These are phyloP conservation scores for Tonatia bakeri DNA, from an alignment of 2,113 vertebrate species.

Conservation along the genomic window DNA sequence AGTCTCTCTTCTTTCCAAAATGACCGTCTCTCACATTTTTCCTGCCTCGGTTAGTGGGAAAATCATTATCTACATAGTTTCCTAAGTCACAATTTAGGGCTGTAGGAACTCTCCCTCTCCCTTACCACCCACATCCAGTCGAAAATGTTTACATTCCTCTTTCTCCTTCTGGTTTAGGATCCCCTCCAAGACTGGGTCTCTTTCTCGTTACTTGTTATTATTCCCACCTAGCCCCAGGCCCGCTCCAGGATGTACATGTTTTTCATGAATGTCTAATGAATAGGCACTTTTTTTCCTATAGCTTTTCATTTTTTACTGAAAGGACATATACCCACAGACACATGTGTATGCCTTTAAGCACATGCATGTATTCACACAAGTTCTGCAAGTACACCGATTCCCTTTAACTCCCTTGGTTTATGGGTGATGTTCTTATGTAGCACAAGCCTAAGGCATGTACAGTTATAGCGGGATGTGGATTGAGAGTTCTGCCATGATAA, in stretches of 20 bases:
- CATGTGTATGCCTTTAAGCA: background rate
- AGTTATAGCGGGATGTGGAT: background rate
- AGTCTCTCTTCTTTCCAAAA: background rate
- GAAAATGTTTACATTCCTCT: background rate
- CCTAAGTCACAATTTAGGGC: background rate
- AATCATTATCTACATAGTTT: background rate
- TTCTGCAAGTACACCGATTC: background rate
- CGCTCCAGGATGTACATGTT: background rate
- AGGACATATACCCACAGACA: background rate
- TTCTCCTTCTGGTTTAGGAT: background rate
- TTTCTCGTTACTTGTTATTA: constrained; percentile 22
- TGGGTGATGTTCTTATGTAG: background rate
- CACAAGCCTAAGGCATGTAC: background rate
- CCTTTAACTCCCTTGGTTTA: background rate
- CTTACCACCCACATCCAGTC: background rate
- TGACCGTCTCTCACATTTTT: background rate
- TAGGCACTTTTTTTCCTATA: background rate
- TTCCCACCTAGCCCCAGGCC: background rate
- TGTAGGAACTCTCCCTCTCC: background rate
- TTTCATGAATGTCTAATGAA: constrained; percentile 54
- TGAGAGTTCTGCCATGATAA: background rate
- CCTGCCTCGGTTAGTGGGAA: background rate
- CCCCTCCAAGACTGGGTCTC: background rate
- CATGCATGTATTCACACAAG: background rate
- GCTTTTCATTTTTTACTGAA: constrained; percentile 29